Evolutionary conservation across 1,140 invertebrate species (phyloP).

Genomic region (Pogonomyrmex californicus): DNA sequence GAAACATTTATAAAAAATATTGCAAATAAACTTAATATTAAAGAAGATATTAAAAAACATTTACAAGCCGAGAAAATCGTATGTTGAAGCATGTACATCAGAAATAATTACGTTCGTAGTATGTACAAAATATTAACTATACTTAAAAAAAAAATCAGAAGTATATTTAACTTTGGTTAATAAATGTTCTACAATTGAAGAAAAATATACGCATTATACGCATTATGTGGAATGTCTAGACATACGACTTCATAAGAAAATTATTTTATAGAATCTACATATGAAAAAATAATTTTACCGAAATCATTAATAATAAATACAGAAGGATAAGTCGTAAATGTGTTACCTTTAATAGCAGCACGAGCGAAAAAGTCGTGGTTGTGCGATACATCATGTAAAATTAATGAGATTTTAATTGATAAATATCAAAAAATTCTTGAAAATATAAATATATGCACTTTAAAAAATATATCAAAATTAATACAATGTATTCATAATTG

Average conservation of each 20-base stretch:
- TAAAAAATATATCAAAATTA: neutral
- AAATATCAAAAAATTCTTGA: neutral
- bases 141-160: neutral
- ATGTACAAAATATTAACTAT: conserved; percentile 1
- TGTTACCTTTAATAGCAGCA: neutral
- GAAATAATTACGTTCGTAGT: neutral
- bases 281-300: neutral
- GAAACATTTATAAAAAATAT: neutral
- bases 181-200: neutral
- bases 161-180: neutral
- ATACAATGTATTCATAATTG: neutral
- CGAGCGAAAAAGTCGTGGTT: neutral
- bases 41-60: neutral
- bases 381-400: neutral
- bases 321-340: neutral
- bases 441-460: conserved; percentile 4
- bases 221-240: neutral
- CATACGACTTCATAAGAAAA: neutral
- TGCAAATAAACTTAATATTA: neutral
- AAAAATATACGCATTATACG: neutral
- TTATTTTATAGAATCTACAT: neutral
- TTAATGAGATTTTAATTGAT: neutral
- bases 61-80: neutral
- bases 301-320: neutral
- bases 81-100: neutral